phyloP scores from a whole-genome alignment of 2,888 invertebrate species.

The Norana najaformis region DNA sequence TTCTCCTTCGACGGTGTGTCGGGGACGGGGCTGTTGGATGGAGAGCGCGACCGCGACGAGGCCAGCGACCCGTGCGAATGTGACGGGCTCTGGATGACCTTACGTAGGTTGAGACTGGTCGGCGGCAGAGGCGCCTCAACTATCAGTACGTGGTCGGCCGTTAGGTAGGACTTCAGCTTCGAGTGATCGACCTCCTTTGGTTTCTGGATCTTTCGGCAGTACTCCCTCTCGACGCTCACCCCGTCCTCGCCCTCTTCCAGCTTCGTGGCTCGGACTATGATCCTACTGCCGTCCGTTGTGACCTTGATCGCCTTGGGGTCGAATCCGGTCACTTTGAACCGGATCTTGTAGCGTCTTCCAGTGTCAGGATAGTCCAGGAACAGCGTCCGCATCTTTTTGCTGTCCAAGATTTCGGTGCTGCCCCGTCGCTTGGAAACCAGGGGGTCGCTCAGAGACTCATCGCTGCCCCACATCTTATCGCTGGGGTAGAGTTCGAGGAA shows the following conservation, averaged over 20 bases:
- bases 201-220: conserved; percentile 41
- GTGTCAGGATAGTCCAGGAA: conserved; percentile 46
- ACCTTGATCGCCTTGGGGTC: conserved; percentile 39
- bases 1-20: conserved; percentile 42
- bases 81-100: conserved; percentile 42
- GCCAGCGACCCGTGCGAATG: conserved; percentile 38
- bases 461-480: conserved; percentile 41
- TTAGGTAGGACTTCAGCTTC: conserved; percentile 42
- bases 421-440: conserved; percentile 43
- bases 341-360: conserved; percentile 43
- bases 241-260: conserved; percentile 34
- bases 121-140: conserved; percentile 44
- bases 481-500: conserved; percentile 45
- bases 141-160: conserved; percentile 41
- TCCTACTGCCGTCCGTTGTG: conserved; percentile 38
- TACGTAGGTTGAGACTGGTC: conserved; percentile 37
- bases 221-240: conserved; percentile 31
- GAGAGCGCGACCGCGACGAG: conserved; percentile 44
- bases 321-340: conserved; percentile 41
- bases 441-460: conserved; percentile 41
- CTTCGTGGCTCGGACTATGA: conserved; percentile 40
- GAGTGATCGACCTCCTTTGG: conserved; percentile 41
- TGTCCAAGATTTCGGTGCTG: conserved; percentile 45
- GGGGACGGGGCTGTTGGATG: conserved; percentile 41
- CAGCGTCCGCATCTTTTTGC: conserved; percentile 44